phyloP scores from a whole-genome alignment of 2,888 invertebrate species.

The Drosophila maculinotata region DNA sequence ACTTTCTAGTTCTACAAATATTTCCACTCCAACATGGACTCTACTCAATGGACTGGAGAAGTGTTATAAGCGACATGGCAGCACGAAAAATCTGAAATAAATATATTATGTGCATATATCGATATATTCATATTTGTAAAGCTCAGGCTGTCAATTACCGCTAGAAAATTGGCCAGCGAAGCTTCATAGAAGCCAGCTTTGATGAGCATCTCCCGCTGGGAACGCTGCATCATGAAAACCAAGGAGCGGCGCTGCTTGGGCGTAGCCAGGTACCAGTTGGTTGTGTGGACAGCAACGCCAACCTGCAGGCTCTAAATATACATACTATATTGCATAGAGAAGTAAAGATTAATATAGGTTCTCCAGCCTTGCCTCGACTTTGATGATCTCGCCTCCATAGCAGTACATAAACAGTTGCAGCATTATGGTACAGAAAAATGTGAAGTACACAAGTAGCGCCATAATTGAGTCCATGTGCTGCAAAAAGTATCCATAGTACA shows the following conservation, averaged over 20 bases:
- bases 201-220: conserved; percentile 79
- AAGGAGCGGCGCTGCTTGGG: conserved; percentile 74
- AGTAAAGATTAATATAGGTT: neutral
- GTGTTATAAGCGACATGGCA: conserved; percentile 78
- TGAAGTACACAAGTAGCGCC: conserved; percentile 69
- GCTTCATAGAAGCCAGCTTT: conserved; percentile 82
- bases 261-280: conserved; percentile 79
- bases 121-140: neutral
- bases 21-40: neutral
- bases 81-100: conserved; percentile 73
- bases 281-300: conserved; percentile 73
- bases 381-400: conserved; percentile 83
- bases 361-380: conserved; percentile 70
- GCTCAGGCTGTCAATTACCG: conserved; percentile 56
- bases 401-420: conserved; percentile 83
- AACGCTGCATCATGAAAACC: conserved; percentile 72
- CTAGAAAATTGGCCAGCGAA: conserved; percentile 81
- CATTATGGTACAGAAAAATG: conserved; percentile 79
- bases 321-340: neutral
- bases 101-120: conserved; percentile 7
- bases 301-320: conserved; percentile 74
- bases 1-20: neutral
- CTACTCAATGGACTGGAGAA: conserved; percentile 79
- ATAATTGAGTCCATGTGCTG: conserved; percentile 75
- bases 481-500: neutral